Percentiles rank a stretch among this genome's conserved stretches.
phyloP scores from a whole-genome alignment of 2,113 vertebrate genomes.

The Chamaea fasciata region DNA sequence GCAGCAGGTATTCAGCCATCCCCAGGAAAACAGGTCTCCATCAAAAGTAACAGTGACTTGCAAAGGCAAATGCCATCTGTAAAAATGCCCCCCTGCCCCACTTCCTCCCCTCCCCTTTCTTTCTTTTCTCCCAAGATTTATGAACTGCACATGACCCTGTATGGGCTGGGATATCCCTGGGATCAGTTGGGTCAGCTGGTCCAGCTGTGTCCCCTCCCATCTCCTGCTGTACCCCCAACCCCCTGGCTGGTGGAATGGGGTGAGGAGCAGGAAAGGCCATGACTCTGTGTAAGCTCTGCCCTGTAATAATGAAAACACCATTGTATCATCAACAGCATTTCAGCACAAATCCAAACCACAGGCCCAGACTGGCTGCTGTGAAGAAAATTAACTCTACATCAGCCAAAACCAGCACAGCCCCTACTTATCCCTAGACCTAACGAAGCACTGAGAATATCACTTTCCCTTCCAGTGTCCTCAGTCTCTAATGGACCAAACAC shows the following conservation, averaged over 20 bases:
- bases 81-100: no score
- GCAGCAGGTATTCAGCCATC: not conserved
- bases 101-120: not conserved
- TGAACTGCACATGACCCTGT: accelerated
- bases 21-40: not conserved
- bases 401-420: not conserved
- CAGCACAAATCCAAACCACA: not conserved
- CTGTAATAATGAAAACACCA: not conserved
- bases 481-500: not conserved
- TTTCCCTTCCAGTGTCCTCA: not conserved
- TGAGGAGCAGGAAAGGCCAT: not conserved
- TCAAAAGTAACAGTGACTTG: not conserved
- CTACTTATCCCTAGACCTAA: not conserved
- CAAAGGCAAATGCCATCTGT: not conserved
- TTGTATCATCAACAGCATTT: not conserved
- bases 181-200: not conserved
- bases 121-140: not conserved
- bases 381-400: not conserved
- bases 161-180: not conserved
- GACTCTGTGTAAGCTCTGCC: not conserved
- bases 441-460: not conserved
- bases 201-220: not conserved
- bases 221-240: accelerated
- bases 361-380: not conserved
- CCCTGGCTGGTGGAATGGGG: not conserved